Evolutionary conservation across 2,797 vertebrate species (phyloP), one percentile per base, ranked within the genome.

Genomic region (Pseudomugil gertrudae): DNA sequence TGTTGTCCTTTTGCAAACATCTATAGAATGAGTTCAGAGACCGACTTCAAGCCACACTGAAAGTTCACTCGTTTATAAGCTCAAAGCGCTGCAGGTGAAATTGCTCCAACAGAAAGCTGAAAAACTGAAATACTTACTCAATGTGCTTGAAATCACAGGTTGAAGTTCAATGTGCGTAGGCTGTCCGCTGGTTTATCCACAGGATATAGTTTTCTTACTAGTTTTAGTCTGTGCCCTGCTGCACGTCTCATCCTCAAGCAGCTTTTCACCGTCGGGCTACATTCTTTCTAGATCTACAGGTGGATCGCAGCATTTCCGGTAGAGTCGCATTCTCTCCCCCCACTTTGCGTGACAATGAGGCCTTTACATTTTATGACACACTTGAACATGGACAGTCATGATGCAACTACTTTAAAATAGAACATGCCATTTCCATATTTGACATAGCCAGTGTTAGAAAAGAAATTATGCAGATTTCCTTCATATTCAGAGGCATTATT

Each of bases 241-340:
- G 48, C 17, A 0, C 24, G 10, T 15, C 51, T 51, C 58, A 5
- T 10, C 40, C 23, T 30, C 57, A 50, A 14, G 7, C 1, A 21
- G 32, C 3, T 17, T 53, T 15, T 4, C 52, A 40, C 26, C 33
- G 47, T n/a, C 0, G 0, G 43, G 14, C 27, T 13, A 23, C 87
- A 86, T 86, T 88, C 78, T 68, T 54, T 29, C 0, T 7, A 10
- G 17, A 38, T 50, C 71, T 57, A 2, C 57, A 45, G 29, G 14
- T 50, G 24, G 62, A 68, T 64, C 57, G 1, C 23, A 57, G 55
- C 76, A 60, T 57, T 87, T 90, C 89, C 80, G 81, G 87, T 38
- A 38, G 60, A 69, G 84, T 35, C 8, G n/a, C 89, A 91, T 90
- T 90, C 89, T 63, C 65, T 19, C 19, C 33, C 8, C 36, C 24